Evolutionary conservation across 2,888 invertebrate genomes (phyloP).

Genomic region (Agrotis puta): DNA sequence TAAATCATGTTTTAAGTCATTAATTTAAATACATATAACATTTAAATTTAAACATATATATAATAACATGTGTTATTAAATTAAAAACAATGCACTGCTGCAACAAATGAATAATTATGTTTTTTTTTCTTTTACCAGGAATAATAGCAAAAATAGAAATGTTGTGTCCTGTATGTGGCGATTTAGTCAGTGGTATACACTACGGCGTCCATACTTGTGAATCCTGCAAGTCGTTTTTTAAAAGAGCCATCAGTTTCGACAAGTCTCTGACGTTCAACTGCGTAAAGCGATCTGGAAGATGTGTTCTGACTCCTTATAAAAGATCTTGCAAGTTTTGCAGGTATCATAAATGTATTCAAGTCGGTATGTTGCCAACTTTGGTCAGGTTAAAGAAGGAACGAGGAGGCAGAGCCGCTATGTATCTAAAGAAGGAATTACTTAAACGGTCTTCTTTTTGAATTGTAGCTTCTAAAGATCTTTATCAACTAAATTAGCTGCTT

Average conservation of each 20-base stretch:
- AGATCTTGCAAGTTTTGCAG: slow-evolving; percentile 71
- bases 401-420: slow-evolving; percentile 48
- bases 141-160: not conserved
- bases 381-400: slow-evolving; percentile 58
- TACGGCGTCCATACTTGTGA: slow-evolving; percentile 76
- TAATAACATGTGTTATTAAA: not conserved
- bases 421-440: slow-evolving; percentile 22
- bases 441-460: not conserved
- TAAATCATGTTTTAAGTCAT: not conserved
- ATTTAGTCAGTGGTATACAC: slow-evolving; percentile 71
- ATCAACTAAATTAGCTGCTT: not conserved
- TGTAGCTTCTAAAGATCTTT: not conserved
- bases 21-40: too few relatives aligned
- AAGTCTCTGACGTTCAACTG: slow-evolving; percentile 59
- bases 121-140: slow-evolving; percentile 8
- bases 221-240: slow-evolving; percentile 79
- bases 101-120: not conserved
- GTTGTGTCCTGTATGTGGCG: slow-evolving; percentile 75
- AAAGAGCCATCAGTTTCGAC: slow-evolving; percentile 64
- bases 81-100: not conserved
- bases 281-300: slow-evolving; percentile 24
- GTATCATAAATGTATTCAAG: slow-evolving; percentile 70
- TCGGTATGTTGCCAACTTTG: slow-evolving; percentile 71
- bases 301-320: slow-evolving; percentile 51
- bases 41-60: not conserved